These are phyloP conservation scores for Psilopsiagon aymara DNA, from an alignment of 2,113 vertebrate genomes.

Conservation along the genomic window DNA sequence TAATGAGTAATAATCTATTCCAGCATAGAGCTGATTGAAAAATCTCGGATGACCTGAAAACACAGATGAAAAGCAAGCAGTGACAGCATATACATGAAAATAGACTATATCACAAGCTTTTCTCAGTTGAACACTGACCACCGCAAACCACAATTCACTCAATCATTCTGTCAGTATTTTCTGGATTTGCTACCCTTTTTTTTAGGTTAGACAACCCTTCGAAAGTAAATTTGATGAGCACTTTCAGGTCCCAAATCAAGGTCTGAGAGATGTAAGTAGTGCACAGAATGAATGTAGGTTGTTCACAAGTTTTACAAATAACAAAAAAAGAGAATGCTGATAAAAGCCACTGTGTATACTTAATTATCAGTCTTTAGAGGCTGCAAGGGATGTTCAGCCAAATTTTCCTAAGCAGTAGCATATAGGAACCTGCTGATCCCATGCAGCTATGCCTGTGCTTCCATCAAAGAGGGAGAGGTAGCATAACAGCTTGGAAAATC, in stretches of 20 bases:
- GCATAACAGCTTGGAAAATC: not conserved
- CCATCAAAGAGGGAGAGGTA: not conserved
- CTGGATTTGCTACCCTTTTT: not conserved
- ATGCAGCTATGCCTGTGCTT: not conserved
- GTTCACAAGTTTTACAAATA: not conserved
- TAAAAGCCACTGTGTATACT: no score
- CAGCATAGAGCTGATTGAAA: conserved; percentile 88
- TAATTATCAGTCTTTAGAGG: not conserved
- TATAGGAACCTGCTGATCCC: not conserved
- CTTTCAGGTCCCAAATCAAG: not conserved
- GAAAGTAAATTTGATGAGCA: not conserved
- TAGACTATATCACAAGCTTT: not conserved
- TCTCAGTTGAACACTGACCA: not conserved
- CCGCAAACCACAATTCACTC: not conserved
- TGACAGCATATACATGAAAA: not conserved
- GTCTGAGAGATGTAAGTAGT: not conserved
- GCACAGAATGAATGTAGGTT: not conserved
- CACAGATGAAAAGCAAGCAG: conserved; percentile 10
- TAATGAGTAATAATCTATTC: conserved; percentile 85
- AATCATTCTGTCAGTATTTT: not conserved
- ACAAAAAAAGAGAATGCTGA: not conserved
- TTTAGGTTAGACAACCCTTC: not conserved
- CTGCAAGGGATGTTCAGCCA: not conserved
- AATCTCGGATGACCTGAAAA: conserved; percentile 85
- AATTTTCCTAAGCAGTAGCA: not conserved